Evolutionary conservation across 2,113 vertebrate genomes (phyloP), one percentile per base, ranked within the genome.

Genomic region (Chrysemys picta): DNA sequence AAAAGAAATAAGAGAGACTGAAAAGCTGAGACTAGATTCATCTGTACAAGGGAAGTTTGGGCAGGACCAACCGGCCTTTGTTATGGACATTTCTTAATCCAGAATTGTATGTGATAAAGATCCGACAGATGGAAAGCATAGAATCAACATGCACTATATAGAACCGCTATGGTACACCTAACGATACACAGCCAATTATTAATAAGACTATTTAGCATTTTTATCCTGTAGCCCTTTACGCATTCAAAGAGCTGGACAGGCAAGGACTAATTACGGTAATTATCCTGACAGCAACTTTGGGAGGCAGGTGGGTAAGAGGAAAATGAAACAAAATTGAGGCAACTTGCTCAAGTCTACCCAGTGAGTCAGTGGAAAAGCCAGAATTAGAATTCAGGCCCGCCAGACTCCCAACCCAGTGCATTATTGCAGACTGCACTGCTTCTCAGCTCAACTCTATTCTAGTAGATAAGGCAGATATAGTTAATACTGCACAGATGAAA

Each of bases 311-410:
- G 19, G 42, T 49, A 84, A 93, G 6, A 82, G 45, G 25, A 85
- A 88, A 97, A 92, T 8, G 27, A 88, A 95, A 95, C 29, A 94
- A 93, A 93, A 62, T 49, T 78, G 4, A 95, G 65, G 54, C 1
- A n/a, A 42, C 57, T 89, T 83, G 69, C 50, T 80, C 3, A 42
- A 87, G 25, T 91, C 53, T 89, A 87, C 27, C 53, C 80, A 1
- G 0, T 35, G 84, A 94, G 35, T n/a, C 65, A 72, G 59, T 72
- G n/a, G 65, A 10, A 72, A 38, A 38, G 72, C 89, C 75, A 93
- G 80, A 88, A 81, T 59, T 24, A 50, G 24, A 85, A 91, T 91
- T 90, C n/a, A 85, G 54, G 89, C 62, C 35, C 86, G 94, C 54
- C 69, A 84, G 38, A 56, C 84, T 94, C 91, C 78, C 91, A 94